Conservation (phyloP, 2,113 vertebrate genomes). For the Diadophis punctatus region DNA sequence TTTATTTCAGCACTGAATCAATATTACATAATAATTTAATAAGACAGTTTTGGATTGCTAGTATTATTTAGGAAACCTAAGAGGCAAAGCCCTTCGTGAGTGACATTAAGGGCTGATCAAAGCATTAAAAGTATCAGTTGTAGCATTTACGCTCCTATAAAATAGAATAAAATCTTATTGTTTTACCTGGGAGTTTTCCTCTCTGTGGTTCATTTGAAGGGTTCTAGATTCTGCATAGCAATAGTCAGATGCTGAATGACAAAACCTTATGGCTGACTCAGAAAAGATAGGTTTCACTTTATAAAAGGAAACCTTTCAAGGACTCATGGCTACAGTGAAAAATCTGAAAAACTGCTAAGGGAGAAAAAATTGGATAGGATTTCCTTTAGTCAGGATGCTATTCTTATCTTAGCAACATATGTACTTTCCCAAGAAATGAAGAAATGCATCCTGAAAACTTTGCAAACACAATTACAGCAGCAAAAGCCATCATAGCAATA, state of each 20-base stretch:
- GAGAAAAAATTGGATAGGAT: background rate
- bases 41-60: slow-evolving; percentile 6
- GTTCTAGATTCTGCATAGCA: background rate
- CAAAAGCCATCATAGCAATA: background rate
- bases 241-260: background rate
- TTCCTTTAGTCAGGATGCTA: background rate
- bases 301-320: background rate
- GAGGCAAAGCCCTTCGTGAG: background rate
- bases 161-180: background rate
- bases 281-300: background rate
- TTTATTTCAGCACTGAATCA: slow-evolving; percentile 16
- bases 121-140: background rate
- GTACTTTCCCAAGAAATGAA: background rate
- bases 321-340: background rate
- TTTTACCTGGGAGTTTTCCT: background rate
- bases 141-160: background rate
- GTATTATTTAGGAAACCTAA: background rate
- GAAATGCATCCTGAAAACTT: background rate
- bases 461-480: background rate
- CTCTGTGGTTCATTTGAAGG: background rate
- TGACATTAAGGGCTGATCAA: slow-evolving; percentile 17
- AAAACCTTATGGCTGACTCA: background rate
- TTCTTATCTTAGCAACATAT: background rate
- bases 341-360: background rate
- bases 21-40: slow-evolving; percentile 4